Evolutionary conservation across 2,888 invertebrate species (phyloP), one percentile per base, ranked within the genome.

Genomic region (Eupithecia abbreviata): DNA sequence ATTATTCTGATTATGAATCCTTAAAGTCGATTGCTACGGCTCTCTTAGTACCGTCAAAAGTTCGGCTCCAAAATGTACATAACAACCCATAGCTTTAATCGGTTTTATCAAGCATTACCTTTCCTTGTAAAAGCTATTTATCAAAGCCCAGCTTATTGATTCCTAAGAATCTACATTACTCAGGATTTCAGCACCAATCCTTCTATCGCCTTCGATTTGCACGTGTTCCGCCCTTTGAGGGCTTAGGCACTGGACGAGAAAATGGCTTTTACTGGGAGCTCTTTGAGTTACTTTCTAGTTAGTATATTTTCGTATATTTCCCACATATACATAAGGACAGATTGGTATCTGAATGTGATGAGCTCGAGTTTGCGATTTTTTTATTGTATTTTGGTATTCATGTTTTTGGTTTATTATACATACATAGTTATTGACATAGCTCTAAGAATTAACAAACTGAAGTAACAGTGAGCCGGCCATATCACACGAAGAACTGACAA

Each of bases 121-220:
- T 43, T 45, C 68, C 45, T n/a, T 68, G 43, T 42, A n/a, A 68
- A 72, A 72, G 74, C 43, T 55, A 67, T 71, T 67, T 71, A 55
- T 58, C 45, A 30, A 68, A 67, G 67, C 55, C 42, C 67, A 62
- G 77, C 58, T 77, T 74, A 74, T 74, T 72, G 71, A 72, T 77
- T 74, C 71, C 51, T 68, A 43, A 68, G 80, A 80, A 81, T 68
- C 42, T 74, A 72, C 74, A 72, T 77, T 69, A 77, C 72, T 74
- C 74, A 69, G 72, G 51, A 74, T 74, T 74, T 45, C 62, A 41
- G 51, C 13, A 6, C 41, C 71, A 74, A 77, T 77, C 75, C 73
- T 87, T 90, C 89, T 85, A 47, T 66, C 77, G 79, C 83, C 82
- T 81, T 45, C 83, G 72, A 72, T 84, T 86, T 86, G 82, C 66